Base-by-base conservation (phyloP, 2,888 invertebrate genomes). In the Zeuzera pyrina region DNA sequence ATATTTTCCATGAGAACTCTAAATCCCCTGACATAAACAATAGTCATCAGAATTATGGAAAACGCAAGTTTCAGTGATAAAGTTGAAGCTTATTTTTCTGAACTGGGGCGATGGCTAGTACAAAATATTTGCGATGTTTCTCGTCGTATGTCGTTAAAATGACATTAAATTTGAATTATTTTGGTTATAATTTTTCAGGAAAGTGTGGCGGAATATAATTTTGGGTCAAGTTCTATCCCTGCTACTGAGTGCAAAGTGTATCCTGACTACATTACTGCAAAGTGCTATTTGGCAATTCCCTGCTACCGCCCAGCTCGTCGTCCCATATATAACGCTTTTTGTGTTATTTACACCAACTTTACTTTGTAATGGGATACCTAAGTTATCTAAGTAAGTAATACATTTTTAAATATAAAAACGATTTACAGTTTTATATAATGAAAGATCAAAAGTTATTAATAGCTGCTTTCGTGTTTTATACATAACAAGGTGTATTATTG, bases 281-380 rank as follows among this genome's bases (percentile, higher is more conserved):
- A 87, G 88, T 48, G 85, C 87, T 39, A 87, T 88, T 41, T 88
- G 88, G 54, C 88, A 92, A 36, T 87, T 90, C 43, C 87, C 92
- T 15, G 92, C 92, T 5, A 91, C 93, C 45, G 93, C 90, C 29
- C 94, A 94, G 72, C 89, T 90, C 45, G 88, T 94, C 52, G 86
- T 91, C 30, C 93, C 92, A 54, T 95, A 95, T 63, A 81, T 90
- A 45, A 83, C 91, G 42, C 84, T 94, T 45, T 90, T 91, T 53
- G 77, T 92, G 47, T 86, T 92, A 39, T 95, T 91, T 61, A 90
- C 91, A 27, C 90, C 91, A 34, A 88, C 89, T 66, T 72, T 94
- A 53, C 88, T 92, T 2, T 92, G 91, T 69, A 86, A 89, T 47
- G 87, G 89, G 39, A 83, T 92, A 25, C 84, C 88, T 45, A 84